Evolutionary conservation across 1,140 invertebrate genomes (phyloP).

Genomic region (Drosophila obscura): DNA sequence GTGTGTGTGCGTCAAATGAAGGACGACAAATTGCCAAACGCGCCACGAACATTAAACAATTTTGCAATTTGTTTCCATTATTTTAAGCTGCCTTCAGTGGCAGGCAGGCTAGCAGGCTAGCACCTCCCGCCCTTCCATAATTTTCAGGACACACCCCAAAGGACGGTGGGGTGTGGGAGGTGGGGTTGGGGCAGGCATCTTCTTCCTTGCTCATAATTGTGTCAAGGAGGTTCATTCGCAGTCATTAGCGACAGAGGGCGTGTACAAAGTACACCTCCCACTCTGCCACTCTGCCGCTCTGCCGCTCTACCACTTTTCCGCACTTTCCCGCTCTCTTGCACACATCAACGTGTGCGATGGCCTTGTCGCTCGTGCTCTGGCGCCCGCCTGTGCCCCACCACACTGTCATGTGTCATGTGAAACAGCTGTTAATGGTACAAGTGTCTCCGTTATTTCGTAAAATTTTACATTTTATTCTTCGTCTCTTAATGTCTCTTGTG

Average conservation of each 20-base stretch:
- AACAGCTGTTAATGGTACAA: constrained; percentile 76
- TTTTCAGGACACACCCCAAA: background rate
- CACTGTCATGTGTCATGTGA: constrained; percentile 63
- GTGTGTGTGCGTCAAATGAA: constrained; percentile 49
- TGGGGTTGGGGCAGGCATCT: background rate
- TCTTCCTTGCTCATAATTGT: constrained; percentile 58
- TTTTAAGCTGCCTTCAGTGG: constrained; percentile 65
- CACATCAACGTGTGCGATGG: constrained; percentile 22
- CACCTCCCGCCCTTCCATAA: constrained; percentile 7
- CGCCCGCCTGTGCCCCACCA: constrained; percentile 4
- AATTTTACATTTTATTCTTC: constrained; percentile 39
- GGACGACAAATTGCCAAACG: constrained; percentile 76
- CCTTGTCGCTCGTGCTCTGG: constrained; percentile 37
- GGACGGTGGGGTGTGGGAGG: no score
- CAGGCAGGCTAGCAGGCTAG: background rate
- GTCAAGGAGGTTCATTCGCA: constrained; percentile 79
- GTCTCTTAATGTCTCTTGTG: constrained; percentile 2
- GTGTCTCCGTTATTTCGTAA: constrained; percentile 56
- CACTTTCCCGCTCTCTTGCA: constrained; percentile 1
- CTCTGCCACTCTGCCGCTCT: background rate
- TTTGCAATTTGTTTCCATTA: constrained; percentile 79
- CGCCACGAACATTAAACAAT: constrained; percentile 76
- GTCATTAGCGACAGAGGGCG: constrained; percentile 66
- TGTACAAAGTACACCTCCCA: constrained; percentile 46
- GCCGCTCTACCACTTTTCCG: background rate